A percentile compares a stretch with the other conserved stretches of the same genome.
Conservation (phyloP, 2,113 vertebrate genomes). For the Cynopterus brachyotis region DNA sequence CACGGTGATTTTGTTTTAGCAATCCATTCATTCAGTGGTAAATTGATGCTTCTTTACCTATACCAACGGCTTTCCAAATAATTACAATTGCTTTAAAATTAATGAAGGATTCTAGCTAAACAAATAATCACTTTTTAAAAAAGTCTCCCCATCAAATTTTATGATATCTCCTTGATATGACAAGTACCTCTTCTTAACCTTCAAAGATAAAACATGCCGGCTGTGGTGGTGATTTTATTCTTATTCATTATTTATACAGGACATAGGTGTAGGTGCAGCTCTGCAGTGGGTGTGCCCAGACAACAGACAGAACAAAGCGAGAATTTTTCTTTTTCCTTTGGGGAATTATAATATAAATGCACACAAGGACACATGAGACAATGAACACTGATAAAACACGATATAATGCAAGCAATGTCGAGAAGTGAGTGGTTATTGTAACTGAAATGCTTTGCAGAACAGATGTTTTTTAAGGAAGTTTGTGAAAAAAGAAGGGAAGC, state of each 20-base stretch:
- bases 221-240: not conserved
- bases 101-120: not conserved
- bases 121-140: not conserved
- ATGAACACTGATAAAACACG: not conserved
- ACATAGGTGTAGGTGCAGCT: not conserved
- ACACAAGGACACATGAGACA: not conserved
- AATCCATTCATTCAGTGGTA: slow-evolving; percentile 52
- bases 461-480: slow-evolving; percentile 35
- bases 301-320: slow-evolving; percentile 6
- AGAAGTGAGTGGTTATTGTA: not conserved
- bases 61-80: slow-evolving; percentile 57
- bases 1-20: slow-evolving; percentile 46
- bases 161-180: not conserved
- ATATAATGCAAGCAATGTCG: not conserved
- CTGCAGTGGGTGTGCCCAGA: not conserved
- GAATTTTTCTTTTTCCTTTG: not conserved
- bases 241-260: not conserved
- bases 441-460: not conserved
- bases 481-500: not conserved
- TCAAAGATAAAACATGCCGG: not conserved
- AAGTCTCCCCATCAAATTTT: not conserved
- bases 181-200: not conserved
- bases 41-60: not conserved
- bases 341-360: not conserved
- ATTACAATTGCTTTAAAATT: slow-evolving; percentile 65